Evolutionary conservation across 1,140 invertebrate genomes (phyloP), one percentile per base, ranked within the genome.

Genomic region (Nasonia giraulti): DNA sequence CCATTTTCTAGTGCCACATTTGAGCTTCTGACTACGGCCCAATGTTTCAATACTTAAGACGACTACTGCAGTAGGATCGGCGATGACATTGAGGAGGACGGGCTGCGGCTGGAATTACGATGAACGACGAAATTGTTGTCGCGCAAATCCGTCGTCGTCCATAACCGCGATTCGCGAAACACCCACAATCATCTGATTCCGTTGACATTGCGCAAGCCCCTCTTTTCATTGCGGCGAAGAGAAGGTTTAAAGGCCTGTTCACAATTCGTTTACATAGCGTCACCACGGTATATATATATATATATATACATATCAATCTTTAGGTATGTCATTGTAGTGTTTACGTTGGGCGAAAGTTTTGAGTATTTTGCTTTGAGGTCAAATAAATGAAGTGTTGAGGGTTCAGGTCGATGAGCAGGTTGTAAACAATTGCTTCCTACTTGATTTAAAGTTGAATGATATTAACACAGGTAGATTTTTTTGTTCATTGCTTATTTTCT

Each of bases 181-280:
- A 81, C 73, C 73, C 84, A 81, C 84, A 81, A 81, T 85, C 84
- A 85, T 85, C 84, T 81, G 84, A 81, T 80, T 81, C 55, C 79
- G 81, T 85, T 81, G 79, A 50, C 76, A 81, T 81, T 85, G 84
- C 84, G 71, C 71, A 81, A 85, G 84, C 77, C 71, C 6, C 11
- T 6, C 74, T 81, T 81, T 76, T 37, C 68, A 77, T 66, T 50
- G 33, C 11, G 40, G 74, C 74, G 74, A 74, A 44, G 74, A 44
- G 44, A 62, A 62, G 55, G 17, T 3, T 62, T 62, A 62, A 75
- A 66, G 81, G 12, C 55, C 17, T 10, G 12, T 82, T 50, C 33
- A 33, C 81, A 82, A n/a, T 82, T 40, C 8, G 20, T 27, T 27
- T 2, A 27, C 27, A 27, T 27, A 27, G 27, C 27, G 27, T 27